Evolutionary conservation across 2,888 invertebrate genomes (phyloP), one percentile per base, ranked within the genome.

Genomic region (Megalurothrips usitatus): DNA sequence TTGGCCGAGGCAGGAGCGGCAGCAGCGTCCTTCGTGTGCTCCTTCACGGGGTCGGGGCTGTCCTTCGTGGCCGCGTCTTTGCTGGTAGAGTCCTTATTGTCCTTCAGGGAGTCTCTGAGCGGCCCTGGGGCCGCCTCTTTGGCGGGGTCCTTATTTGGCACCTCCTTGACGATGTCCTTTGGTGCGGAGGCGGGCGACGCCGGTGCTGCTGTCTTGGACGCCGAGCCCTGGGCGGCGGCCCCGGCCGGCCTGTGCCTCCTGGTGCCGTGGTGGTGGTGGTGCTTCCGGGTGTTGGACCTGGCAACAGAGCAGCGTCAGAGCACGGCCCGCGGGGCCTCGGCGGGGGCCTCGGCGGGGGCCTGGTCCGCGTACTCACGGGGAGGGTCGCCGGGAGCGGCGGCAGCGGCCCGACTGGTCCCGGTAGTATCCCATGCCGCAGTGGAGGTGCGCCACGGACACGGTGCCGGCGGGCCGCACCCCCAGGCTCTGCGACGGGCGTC

Each of bases 401-500:
- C 68, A 75, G 68, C 68, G 68, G 9, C 68, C 68, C 1, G 23
- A 23, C 26, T 75, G 68, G 68, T 75, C 68, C 11, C 68, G 68
- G 68, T 75, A 75, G 68, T 75, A 75, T 23, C 68, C 68, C 23
- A 26, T n/a, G 68, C 68, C 68, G 68, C 68, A 75, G 68, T 75
- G 68, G 4, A 75, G 68, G 68, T 75, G 68, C 23, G 68, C 68
- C 23, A 75, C 68, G 68, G 68, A 75, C 68, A 75, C 68, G 68
- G 68, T 75, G 68, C 68, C 68, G 68, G 26, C 68, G 23, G 68
- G 68, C 26, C 68, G 68, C 68, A 75, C 68, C 68, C 68, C 68
- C 68, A 11, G 68, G 68, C 68, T 75, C 68, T 75, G 68, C 68
- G 26, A 12, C 10, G 68, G 68, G 1, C 68, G 68, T 26, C 23